Evolutionary conservation across 37 sponge, comb jelly and placozoan genomes (phyloP), one percentile per base, ranked within the genome.

Genomic region (Hexactinellida sp.): DNA sequence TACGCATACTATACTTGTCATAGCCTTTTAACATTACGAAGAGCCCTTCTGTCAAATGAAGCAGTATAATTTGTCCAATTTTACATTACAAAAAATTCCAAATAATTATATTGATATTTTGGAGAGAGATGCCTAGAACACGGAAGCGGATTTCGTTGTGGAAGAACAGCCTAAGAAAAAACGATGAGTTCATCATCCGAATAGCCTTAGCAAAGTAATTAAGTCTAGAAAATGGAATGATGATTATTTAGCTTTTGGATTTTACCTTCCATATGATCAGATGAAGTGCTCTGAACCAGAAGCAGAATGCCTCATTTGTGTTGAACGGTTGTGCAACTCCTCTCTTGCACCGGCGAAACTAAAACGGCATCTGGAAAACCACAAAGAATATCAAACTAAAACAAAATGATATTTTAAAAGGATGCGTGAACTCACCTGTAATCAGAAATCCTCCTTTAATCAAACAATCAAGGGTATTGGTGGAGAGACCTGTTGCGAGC

Each of bases 151-250:
- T 63, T 32, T 23, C 25, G 30, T 63, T 63, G 25, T 63, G 25
- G 76, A 63, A 28, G 76, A 63, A 63, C 76, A 63, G 76, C 76
- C 76, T 32, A 63, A 63, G 76, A 23, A 28, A n/a, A 63, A 63
- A 63, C 76, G 76, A 63, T 21, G 76, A 63, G 76, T 63, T 63
- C 32, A 21, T 63, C 5, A 63, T 32, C 76, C 25, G 34, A 63
- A 63, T 63, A 63, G 76, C 25, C 76, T 63, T 63, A 63, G 76
- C 76, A 63, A 25, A 28, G 76, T n/a, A 63, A 63, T 23, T 32
- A 63, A 63, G 76, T 63, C 76, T 28, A 63, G 76, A 63, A 63
- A 63, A 63, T 63, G 76, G 34, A 63, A 63, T 63, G 76, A 63
- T 63, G 76, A 63, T 28, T 63, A 63, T 63, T 23, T 63, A 32